These are phyloP conservation scores for Eudemis profundana DNA, from an alignment of 2,888 invertebrate species.

Conservation along the genomic window DNA sequence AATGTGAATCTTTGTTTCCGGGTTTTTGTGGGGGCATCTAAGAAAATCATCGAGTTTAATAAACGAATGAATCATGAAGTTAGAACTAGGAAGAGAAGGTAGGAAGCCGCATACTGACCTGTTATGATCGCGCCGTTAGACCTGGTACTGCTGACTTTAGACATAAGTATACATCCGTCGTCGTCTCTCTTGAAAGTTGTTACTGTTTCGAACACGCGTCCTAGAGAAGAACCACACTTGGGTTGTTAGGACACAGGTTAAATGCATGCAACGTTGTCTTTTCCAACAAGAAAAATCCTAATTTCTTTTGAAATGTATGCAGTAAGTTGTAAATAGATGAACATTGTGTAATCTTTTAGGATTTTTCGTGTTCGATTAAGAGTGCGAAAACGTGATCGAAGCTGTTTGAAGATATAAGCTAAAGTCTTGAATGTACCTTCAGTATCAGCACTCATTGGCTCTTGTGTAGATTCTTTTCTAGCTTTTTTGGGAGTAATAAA, in stretches of 20 bases:
- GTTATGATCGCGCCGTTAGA: slow-evolving; percentile 87
- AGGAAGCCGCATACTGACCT: slow-evolving; percentile 84
- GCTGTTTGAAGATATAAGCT: slow-evolving; percentile 76
- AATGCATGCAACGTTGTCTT: slow-evolving; percentile 71
- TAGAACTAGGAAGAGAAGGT: slow-evolving; percentile 63
- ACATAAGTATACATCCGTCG: slow-evolving; percentile 78
- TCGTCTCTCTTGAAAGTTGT: slow-evolving; percentile 82
- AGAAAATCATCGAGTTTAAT: slow-evolving; percentile 28
- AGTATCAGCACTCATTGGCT: slow-evolving; percentile 80
- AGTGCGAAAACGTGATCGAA: slow-evolving; percentile 70
- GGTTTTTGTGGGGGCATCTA: slow-evolving; percentile 9
- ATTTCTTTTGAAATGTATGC: slow-evolving; percentile 41
- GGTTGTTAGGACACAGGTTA: slow-evolving; percentile 79
- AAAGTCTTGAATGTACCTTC: slow-evolving; percentile 80
- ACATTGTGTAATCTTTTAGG: background rate
- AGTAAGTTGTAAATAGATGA: background rate
- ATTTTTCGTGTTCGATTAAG: slow-evolving; percentile 17
- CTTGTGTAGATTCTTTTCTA: slow-evolving; percentile 75
- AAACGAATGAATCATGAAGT: slow-evolving; percentile 46
- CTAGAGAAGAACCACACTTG: slow-evolving; percentile 84
- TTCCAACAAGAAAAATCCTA: slow-evolving; percentile 33
- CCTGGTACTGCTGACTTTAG: slow-evolving; percentile 86
- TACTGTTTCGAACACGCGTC: slow-evolving; percentile 83
- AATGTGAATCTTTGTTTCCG: background rate
- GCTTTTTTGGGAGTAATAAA: slow-evolving; percentile 71